Conservation (phyloP, 1,140 invertebrate genomes). For the Gonatopus flavifemur region DNA sequence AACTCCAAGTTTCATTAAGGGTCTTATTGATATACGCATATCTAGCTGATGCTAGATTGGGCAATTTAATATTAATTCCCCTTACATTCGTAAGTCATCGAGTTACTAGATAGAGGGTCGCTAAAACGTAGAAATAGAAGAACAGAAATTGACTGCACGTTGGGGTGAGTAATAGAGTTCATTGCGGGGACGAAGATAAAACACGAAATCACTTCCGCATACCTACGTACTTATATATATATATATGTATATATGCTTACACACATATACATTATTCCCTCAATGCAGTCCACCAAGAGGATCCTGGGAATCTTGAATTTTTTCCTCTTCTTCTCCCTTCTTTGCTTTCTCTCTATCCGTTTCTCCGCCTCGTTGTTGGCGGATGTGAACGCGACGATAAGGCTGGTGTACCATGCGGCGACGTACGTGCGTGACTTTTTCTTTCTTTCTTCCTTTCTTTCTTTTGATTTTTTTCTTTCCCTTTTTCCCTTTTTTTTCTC, state of each 20-base stretch:
- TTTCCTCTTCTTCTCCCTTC: conserved; percentile 25
- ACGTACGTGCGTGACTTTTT: conserved; percentile 46
- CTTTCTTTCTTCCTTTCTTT: conserved; percentile 1
- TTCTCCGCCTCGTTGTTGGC: conserved; percentile 42
- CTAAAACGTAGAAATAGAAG: conserved; percentile 11
- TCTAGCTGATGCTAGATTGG: no score
- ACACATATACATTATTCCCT: conserved; percentile 1
- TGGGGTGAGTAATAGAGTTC: no score
- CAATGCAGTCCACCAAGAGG: conserved; percentile 32
- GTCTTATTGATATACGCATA: no score
- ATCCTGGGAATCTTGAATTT: conserved; percentile 45
- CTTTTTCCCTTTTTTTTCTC: conserved; percentile 14
- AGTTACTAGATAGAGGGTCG: conserved; percentile 7
- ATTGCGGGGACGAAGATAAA: conserved; percentile 14
- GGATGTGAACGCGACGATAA: conserved; percentile 51
- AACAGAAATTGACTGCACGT: conserved; percentile 14
- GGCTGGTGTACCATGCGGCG: conserved; percentile 20
- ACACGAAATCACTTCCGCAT: conserved; percentile 34
- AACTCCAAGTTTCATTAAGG: no score
- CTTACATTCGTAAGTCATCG: conserved; percentile 1
- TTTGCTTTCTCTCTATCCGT: conserved; percentile 43
- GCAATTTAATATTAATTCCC: no score
- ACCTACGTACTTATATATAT: no score
- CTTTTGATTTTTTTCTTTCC: conserved; percentile 10
- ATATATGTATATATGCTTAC: no score